Evolutionary conservation across 2,113 vertebrate genomes (phyloP), one percentile per base, ranked within the genome.

Genomic region (Periophthalmodon schlosseri): DNA sequence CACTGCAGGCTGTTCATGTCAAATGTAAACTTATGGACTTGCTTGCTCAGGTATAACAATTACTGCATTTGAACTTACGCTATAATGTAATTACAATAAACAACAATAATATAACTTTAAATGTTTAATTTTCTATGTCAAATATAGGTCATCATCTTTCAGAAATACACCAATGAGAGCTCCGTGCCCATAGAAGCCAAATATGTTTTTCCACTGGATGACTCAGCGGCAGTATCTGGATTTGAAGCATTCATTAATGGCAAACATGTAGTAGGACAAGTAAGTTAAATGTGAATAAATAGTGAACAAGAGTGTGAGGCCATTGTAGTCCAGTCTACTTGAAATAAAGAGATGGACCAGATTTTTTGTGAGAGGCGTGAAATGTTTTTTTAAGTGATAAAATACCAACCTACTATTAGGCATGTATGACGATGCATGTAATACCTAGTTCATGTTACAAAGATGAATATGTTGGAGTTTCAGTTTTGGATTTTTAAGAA

Each of bases 231-330:
- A 1, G 96, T 97, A 49, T 97, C 95, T 84, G 96, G 95, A 10
- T 98, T 97, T 77, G 95, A 98, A 88, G 96, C 95, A 0, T 98
- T 97, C 83, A 95, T 97, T 87, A 96, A 96, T 15, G 95, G 94
- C 68, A 96, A 95, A 65, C 96, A 96, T 64, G 85, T 97, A 44
- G 89, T 94, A 52, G 96, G 95, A 86, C 80, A 97, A 95, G 96
- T 97, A 90, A 54, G 33, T 34, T 6, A 20, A 64, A 64, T 64
- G 15, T 36, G n/a, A 44, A 44, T 44, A 10, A 44, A 44, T 44
- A 44, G 39, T 44, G 39, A 44, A 39, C 36, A 39, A 44, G 39
- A 44, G 7, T 44, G 39, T 39, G 36, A 39, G 36, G 36, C 36
- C 36, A 39, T 39, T 39, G 4, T 39, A 7, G 8, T 39, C 36